phyloP scores from a whole-genome alignment of 2,113 vertebrate species.

The Phoxinus phoxinus region DNA sequence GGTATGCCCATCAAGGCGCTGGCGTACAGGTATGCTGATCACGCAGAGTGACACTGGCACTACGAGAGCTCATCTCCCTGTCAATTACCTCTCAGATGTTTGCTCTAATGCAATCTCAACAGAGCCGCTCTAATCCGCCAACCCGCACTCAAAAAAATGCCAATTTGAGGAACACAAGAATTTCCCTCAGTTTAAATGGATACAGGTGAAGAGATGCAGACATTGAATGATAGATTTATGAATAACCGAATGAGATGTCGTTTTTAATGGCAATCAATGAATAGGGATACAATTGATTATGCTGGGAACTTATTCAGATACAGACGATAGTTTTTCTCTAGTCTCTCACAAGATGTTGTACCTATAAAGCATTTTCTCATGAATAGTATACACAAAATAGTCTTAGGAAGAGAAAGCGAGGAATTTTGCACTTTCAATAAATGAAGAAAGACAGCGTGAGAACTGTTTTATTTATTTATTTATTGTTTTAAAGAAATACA shows the following conservation, averaged over 20 bases:
- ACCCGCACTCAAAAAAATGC: conserved; percentile 61
- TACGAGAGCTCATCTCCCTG: conserved; percentile 72
- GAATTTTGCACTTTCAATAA: background rate
- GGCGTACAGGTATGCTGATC: conserved; percentile 71
- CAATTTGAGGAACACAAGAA: conserved; percentile 50
- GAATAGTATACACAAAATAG: background rate
- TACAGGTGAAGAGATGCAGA: background rate
- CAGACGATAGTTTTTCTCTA: background rate
- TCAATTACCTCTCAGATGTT: conserved; percentile 77
- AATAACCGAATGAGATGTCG: background rate
- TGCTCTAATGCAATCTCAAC: conserved; percentile 75
- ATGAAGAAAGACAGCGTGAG: background rate
- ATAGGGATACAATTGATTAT: background rate
- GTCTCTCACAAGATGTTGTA: background rate
- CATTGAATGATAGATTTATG: background rate
- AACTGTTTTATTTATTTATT: too few relatives aligned
- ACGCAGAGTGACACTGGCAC: conserved; percentile 69
- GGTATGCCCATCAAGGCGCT: conserved; percentile 74
- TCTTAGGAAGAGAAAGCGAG: background rate
- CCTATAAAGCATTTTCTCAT: background rate
- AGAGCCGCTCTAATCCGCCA: conserved; percentile 66
- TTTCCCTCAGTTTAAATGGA: background rate
- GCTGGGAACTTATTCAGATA: background rate
- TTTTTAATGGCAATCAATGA: background rate
- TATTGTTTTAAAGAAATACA: background rate